Base-by-base conservation (phyloP, 2,797 vertebrate genomes). In the Acrossocheilus wenchowensis region DNA sequence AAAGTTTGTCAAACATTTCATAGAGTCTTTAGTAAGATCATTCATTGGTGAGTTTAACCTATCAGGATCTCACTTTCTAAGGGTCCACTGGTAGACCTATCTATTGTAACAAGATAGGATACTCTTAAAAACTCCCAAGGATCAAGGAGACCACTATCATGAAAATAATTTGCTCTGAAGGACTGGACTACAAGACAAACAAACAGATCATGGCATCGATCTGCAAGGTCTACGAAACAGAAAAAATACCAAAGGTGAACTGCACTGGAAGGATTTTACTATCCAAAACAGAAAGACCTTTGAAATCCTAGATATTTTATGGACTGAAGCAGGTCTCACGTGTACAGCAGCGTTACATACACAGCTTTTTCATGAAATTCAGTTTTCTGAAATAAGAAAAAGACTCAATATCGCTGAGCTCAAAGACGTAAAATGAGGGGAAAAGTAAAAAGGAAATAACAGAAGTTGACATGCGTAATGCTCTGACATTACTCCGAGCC, bases 381-480 rank as follows among this genome's bases (percentile, higher is more conserved):
- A 26, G 23, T 5, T 62, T 62, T 62, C n/a, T 26, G 11, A 62
- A 62, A 62, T 5, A 5, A 54, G 19, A 72, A 39, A 26, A 69
- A 12, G 39, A n/a, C 34, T 71, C 15, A 85, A 85, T 34, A 60
- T 34, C 2, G 71, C 41, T 71, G 34, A 71, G 41, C 74, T 84
- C 45, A 50, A 39, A 52, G 45, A 15, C 0, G 21, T 14, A 69
- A 71, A 43, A 45, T 7, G 26, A 57, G 75, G 36, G 50, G n/a
- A 4, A 45, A 57, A 26, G 74, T 34, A 19, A 85, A 69, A 60
- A 85, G 84, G 84, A 73, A 85, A 85, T 80, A 62, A 72, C 52
- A 72, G 15, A 30, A 69, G 77, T 50, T 45, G n/a, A 78, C 43
- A 66, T 78, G 45, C 30, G 52, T 57, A 71, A 85, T 12, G 2